A percentile compares a stretch with the other conserved stretches of the same genome.
Conservation (phyloP, 1,140 invertebrate species). For the Dendroctonus valens region DNA sequence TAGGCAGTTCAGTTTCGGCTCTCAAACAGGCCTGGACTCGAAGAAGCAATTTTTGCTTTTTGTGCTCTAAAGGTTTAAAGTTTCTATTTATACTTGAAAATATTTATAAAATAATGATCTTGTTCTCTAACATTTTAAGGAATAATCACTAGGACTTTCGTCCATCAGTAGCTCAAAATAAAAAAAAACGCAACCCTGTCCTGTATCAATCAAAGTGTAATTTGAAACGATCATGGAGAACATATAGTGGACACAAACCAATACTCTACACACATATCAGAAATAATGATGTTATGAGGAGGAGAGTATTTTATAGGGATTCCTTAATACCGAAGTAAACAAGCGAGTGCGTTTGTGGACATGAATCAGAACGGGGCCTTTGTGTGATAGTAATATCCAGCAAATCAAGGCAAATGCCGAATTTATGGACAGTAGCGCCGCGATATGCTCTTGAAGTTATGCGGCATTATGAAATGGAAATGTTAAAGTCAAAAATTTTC, state of each 20-base stretch:
- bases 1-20: not conserved
- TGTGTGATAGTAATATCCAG: conserved; percentile 42
- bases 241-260: conserved; percentile 36
- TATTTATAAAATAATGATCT: not conserved
- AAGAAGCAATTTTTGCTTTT: not conserved
- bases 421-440: not conserved
- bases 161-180: not conserved
- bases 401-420: conserved; percentile 19
- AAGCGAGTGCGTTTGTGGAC: conserved; percentile 30
- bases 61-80: too few relatives aligned
- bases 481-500: too few relatives aligned
- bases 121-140: too few relatives aligned
- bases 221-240: conserved; percentile 37
- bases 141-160: too few relatives aligned
- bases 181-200: conserved; percentile 2
- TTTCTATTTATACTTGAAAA: too few relatives aligned
- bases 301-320: conserved; percentile 36
- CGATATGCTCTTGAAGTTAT: not conserved
- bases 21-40: not conserved
- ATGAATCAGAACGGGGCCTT: conserved; percentile 35
- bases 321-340: conserved; percentile 41
- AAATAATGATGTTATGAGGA: conserved; percentile 46
- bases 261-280: conserved; percentile 42
- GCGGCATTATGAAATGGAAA: conserved; percentile 5
- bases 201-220: conserved; percentile 47